A percentile compares a stretch with the other conserved stretches of the same genome.
These are phyloP conservation scores for Dione vanillae DNA, from an alignment of 2,888 invertebrate species.

Conservation along the genomic window DNA sequence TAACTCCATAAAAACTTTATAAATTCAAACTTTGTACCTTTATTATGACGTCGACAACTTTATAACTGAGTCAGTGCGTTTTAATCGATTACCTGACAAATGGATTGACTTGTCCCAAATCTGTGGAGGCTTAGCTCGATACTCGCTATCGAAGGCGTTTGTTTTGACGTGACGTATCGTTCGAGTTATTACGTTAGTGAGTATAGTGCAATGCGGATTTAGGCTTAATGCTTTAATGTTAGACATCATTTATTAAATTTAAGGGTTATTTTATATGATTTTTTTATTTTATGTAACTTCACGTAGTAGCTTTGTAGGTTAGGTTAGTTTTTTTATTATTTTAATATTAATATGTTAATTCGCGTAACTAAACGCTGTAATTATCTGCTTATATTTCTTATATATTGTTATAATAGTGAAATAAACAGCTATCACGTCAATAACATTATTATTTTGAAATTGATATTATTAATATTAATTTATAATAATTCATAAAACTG, in stretches of 20 bases:
- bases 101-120: constrained; percentile 29
- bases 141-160: constrained; percentile 24
- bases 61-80: constrained; percentile 20
- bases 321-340: too few species aligned
- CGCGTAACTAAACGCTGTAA: too few species aligned
- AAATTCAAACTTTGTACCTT: constrained; percentile 12
- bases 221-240: neutral
- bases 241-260: neutral
- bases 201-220: constrained; percentile 9
- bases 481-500: too few species aligned
- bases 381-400: too few species aligned
- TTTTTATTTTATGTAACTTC: too few species aligned
- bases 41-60: neutral
- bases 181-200: constrained; percentile 1
- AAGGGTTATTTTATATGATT: too few species aligned
- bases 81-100: constrained; percentile 28
- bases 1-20: constrained; percentile 11
- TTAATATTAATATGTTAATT: too few species aligned
- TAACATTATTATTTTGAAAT: too few species aligned
- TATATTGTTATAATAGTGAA: too few species aligned
- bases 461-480: too few species aligned
- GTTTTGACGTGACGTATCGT: constrained; percentile 16
- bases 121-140: constrained; percentile 11
- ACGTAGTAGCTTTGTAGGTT: too few species aligned
- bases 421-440: too few species aligned